These are phyloP conservation scores for Anableps anableps DNA, from an alignment of 2,797 vertebrate species.

Conservation along the genomic window DNA sequence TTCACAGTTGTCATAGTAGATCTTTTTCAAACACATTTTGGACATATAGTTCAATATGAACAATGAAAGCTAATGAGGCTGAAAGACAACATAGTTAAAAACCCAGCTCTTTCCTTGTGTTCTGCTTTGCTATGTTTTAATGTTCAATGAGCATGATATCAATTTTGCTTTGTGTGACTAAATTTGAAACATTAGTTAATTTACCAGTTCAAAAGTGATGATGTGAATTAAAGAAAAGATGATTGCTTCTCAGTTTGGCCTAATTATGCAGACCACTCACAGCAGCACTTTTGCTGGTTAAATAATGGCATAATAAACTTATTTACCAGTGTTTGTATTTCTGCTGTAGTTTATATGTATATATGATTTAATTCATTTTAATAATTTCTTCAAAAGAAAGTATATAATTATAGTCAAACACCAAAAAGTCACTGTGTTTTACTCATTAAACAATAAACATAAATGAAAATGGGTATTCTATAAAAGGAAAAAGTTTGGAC, in stretches of 20 bases:
- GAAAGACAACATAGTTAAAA: conserved; percentile 41
- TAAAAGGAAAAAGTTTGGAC: neutral
- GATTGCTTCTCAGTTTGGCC: conserved; percentile 44
- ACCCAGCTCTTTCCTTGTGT: conserved; percentile 43
- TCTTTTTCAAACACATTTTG: conserved; percentile 1
- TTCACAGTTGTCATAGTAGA: neutral
- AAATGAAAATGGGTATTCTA: neutral
- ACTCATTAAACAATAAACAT: neutral
- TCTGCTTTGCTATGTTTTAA: conserved; percentile 56
- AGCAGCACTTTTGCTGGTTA: conserved; percentile 21
- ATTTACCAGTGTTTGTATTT: conserved; percentile 16
- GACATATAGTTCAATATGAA: conserved; percentile 7
- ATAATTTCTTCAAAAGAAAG: neutral
- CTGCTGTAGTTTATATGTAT: neutral
- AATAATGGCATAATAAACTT: conserved; percentile 22
- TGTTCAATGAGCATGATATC: conserved; percentile 58
- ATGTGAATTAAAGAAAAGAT: conserved; percentile 38
- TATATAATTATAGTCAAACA: neutral
- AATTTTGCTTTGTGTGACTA: conserved; percentile 53
- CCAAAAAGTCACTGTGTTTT: neutral
- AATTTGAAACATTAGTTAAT: conserved; percentile 48
- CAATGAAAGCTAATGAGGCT: conserved; percentile 30
- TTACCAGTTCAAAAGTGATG: conserved; percentile 43
- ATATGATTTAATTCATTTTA: neutral
- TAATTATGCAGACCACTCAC: conserved; percentile 41